A percentile compares a stretch with the other conserved stretches of the same genome.
Evolutionary conservation across 2,888 invertebrate species (phyloP).

Genomic region (Aradus depressus): DNA sequence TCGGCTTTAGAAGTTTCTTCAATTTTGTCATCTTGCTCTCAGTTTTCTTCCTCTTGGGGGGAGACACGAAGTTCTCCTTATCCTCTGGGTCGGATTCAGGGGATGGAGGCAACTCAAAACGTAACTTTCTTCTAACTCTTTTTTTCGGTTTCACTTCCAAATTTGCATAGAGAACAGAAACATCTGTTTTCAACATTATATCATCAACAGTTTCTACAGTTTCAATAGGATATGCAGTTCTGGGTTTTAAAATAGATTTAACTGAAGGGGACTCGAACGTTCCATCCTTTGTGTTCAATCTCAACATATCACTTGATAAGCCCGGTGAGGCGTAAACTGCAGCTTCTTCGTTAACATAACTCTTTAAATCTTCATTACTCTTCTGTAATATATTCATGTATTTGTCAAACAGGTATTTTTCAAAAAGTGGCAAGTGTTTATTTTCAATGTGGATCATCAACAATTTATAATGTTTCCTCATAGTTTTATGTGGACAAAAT

Average conservation of each 20-base stretch:
- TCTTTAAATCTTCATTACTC: neutral
- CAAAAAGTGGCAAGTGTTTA: constrained; percentile 30
- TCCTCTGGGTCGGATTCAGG: constrained; percentile 3
- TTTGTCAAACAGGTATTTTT: constrained; percentile 26
- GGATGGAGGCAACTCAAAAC: constrained; percentile 28
- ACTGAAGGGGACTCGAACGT: constrained; percentile 5
- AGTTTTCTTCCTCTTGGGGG: constrained; percentile 5
- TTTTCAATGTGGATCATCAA: constrained; percentile 31
- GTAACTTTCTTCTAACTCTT: constrained; percentile 25
- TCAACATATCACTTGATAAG: constrained; percentile 4
- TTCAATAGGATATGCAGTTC: constrained; percentile 21
- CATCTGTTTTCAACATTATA: constrained; percentile 10
- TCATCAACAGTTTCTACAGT: constrained; percentile 11
- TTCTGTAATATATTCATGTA: constrained; percentile 25
- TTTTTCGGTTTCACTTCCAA: constrained; percentile 4
- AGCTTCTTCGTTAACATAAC: no score
- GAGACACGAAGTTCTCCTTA: constrained; percentile 5
- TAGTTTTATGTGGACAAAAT: constrained; percentile 31
- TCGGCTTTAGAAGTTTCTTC: constrained; percentile 4
- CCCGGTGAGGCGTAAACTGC: constrained; percentile 5
- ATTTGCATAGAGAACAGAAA: constrained; percentile 12
- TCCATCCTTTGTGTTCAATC: neutral
- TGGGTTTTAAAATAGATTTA: constrained; percentile 20
- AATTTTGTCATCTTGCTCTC: constrained; percentile 1
- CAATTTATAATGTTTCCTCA: constrained; percentile 29